Evolutionary conservation across 2,888 invertebrate genomes (phyloP).

Genomic region (Drosophila greeni): DNA sequence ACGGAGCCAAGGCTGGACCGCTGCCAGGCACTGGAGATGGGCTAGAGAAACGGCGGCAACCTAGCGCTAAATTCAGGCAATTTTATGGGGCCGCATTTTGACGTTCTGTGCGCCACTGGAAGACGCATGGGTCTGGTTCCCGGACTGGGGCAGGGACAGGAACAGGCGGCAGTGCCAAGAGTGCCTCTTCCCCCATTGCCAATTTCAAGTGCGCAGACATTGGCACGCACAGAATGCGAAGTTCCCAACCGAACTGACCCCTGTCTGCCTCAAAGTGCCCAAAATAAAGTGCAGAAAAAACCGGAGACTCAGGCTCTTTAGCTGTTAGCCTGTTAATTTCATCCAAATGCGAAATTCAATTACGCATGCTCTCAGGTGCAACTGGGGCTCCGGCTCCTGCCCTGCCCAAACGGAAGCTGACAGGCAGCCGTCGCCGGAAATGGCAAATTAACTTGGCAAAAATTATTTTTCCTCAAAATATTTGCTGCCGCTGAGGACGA

Average conservation of each 20-base stretch:
- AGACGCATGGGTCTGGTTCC: constrained; percentile 61
- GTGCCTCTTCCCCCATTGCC: constrained; percentile 27
- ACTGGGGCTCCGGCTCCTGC: constrained; percentile 12
- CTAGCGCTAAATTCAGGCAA: constrained; percentile 74
- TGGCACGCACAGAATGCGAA: constrained; percentile 44
- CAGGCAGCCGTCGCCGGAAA: constrained; percentile 42
- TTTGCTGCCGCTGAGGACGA: background rate
- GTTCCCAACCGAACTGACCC: constrained; percentile 16
- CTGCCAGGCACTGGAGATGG: constrained; percentile 54
- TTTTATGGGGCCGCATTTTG: constrained; percentile 68
- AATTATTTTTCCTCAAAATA: constrained; percentile 38
- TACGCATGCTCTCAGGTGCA: constrained; percentile 58
- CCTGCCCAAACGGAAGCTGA: constrained; percentile 31
- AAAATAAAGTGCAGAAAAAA: constrained; percentile 10
- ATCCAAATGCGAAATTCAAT: constrained; percentile 60
- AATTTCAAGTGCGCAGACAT: constrained; percentile 66
- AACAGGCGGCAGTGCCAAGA: constrained; percentile 7
- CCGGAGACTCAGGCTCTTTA: constrained; percentile 17
- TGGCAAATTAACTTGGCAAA: constrained; percentile 46
- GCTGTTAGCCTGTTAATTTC: constrained; percentile 40
- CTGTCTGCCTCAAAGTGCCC: constrained; percentile 34
- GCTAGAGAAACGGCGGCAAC: constrained; percentile 43
- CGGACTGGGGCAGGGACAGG: constrained; percentile 36
- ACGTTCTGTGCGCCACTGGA: constrained; percentile 69
- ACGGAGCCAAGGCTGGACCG: constrained; percentile 54